Evolutionary conservation across 2,888 invertebrate species (phyloP).

Genomic region (Mesorhabditis spiculigera): DNA sequence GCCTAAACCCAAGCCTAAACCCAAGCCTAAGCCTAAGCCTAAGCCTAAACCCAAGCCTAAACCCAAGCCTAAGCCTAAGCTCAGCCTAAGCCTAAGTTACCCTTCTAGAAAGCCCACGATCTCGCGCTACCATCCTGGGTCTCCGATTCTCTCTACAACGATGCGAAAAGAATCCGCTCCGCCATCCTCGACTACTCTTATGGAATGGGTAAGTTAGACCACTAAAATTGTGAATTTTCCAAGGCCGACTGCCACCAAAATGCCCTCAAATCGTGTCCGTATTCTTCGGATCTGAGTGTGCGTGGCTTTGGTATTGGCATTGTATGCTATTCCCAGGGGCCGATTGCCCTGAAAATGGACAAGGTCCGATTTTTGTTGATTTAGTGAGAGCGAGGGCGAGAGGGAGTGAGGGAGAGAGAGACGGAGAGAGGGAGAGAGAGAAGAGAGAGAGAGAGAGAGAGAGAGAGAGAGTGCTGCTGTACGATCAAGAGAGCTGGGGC

Average conservation of each 20-base stretch:
- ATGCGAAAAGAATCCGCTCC: background rate
- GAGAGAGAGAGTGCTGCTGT: too few relatives aligned
- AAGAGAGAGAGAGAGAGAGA: too few relatives aligned
- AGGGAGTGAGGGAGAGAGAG: too few relatives aligned
- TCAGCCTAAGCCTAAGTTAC: background rate
- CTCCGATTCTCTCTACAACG: background rate
- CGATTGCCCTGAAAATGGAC: too few relatives aligned
- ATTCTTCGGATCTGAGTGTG: background rate
- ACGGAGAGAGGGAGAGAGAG: too few relatives aligned
- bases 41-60: background rate
- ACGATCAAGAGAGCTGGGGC: too few relatives aligned
- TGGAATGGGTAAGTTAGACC: background rate
- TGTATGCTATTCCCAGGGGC: background rate
- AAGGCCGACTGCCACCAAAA: conserved; percentile 4
- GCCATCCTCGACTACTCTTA: background rate
- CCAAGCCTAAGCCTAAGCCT: background rate
- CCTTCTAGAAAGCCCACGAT: background rate
- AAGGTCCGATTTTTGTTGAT: too few relatives aligned
- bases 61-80: background rate
- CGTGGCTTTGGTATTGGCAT: background rate
- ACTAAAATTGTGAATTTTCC: background rate
- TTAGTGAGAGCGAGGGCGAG: too few relatives aligned
- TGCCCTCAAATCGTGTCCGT: background rate
- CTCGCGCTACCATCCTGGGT: background rate
- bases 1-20: too few relatives aligned